Evolutionary conservation across 2,797 vertebrate species (phyloP), one percentile per base, ranked within the genome.

Genomic region (Enoplosus armatus): DNA sequence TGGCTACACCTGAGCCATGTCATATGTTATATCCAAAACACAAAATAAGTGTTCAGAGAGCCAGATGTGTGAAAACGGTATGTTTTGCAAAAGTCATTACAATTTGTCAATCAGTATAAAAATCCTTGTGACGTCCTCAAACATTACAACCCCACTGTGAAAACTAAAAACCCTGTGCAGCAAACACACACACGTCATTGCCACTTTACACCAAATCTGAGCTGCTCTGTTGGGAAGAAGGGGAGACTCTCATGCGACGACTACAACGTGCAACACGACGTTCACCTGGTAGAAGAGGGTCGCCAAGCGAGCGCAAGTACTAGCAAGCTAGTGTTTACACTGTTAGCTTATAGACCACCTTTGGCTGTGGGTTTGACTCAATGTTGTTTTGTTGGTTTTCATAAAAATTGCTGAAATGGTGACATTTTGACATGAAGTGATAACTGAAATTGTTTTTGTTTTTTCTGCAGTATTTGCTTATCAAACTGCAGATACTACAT

Each of bases 1-100:
- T 75, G 60, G 65, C 65, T 75, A 77, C 76, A 75, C 50, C 79
- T 87, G 78, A 22, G 72, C 48, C 33, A 4, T 33, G 61, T 35
- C 33, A 33, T 37, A 58, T 60, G 37, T 6, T 61, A 26, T 27
- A 72, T 68, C 29, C 29, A 41, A 64, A 83, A 68, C 54, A 66
- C 27, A 70, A 75, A 73, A 66, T 53, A 68, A 54, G 26, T n/a
- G 62, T 72, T 63, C 16, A 47, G 8, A 35, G 54, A 59, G 47
- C 16, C 33, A 41, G 22, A 45, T 58, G n/a, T 48, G 4, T 33
- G 12, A 12, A 33, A 39, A 66, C 47, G 1, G 3, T 26, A 7
- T 26, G 0, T 55, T 55, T 31, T n/a, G 41, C 24, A 24, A 55
- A 27, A 7, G 0, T 8, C 27, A 43, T n/a, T 18, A 39, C 7